These are phyloP conservation scores for Piprites chloris DNA, from an alignment of 2,113 vertebrate species.

Conservation along the genomic window DNA sequence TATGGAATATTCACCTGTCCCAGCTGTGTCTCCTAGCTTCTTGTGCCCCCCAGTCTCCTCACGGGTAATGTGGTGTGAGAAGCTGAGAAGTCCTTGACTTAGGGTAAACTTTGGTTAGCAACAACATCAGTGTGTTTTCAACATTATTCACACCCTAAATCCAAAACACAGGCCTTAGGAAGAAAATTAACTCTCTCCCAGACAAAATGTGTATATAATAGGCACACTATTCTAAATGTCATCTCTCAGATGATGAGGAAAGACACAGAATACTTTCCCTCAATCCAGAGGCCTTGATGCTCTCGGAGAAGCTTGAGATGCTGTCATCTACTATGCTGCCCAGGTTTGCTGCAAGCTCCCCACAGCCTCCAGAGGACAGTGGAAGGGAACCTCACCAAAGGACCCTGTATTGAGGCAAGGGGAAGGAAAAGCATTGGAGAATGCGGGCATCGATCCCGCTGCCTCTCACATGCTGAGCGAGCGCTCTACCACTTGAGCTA, in stretches of 20 bases:
- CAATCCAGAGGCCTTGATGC: not conserved
- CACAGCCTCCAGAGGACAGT: not conserved
- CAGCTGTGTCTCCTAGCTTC: not conserved
- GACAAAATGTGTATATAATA: not conserved
- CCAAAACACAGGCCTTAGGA: not conserved
- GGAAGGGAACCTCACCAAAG: accelerated
- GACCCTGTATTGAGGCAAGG: accelerated
- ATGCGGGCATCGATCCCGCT: not conserved
- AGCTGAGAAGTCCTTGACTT: not conserved
- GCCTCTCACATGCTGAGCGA: slow-evolving; percentile 41
- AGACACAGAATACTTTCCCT: not conserved
- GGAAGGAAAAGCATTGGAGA: not conserved
- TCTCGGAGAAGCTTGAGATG: not conserved
- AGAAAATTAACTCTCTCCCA: not conserved
- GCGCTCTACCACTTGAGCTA: not conserved
- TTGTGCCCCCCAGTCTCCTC: not conserved
- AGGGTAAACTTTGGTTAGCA: not conserved
- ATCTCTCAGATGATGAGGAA: not conserved
- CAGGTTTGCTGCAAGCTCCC: not conserved
- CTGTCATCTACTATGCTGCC: not conserved
- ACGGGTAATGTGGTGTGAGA: not conserved
- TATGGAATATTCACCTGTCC: not conserved
- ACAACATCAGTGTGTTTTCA: not conserved
- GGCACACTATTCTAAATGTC: not conserved
- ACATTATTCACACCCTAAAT: not conserved